Evolutionary conservation across 2,113 vertebrate genomes (phyloP), one percentile per base, ranked within the genome.

Genomic region (Onychostoma macrolepis): DNA sequence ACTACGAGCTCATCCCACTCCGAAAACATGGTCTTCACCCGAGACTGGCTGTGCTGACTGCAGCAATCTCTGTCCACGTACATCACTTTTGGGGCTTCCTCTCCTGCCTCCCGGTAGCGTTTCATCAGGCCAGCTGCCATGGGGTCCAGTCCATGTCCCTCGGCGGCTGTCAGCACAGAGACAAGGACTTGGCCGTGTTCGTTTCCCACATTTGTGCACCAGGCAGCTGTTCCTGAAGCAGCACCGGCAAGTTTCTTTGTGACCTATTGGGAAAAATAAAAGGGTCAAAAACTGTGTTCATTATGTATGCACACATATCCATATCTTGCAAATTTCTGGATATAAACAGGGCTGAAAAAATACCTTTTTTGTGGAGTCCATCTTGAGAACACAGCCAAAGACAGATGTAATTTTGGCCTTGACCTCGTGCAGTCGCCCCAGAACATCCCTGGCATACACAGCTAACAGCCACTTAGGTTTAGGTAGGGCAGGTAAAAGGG

Each of bases 351-450:
- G n/a, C 4, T 79, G 19, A 36, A 36, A 2, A 36, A 36, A 36
- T 36, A 79, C 58, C 77, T 87, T 90, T 65, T 81, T 84, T 4
- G 81, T 87, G 0, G 58, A 89, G 21, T 87, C 83, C 83, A 88
- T 17, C 43, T 86, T 87, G 4, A 89, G 11, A 11, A 85, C 58
- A 26, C 56, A 75, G 43, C 87, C 87, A 33, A 38, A 50, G 5
- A 36, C 77, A 1, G 77, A 90, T 6, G 87, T 87, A 1, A 88
- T 69, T 11, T 8, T 56, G 41, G 80, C 84, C 33, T 84, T 84
- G 75, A 87, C 80, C 17, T 87, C 53, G 4, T 87, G 65, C 81
- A 89, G 82, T 61, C 82, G 61, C 21, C 33, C 24, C 12, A 87
- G 21, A 30, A 87, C 80, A 19, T 89, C 88, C 50, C 72, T 72